Percentiles rank a stretch among this genome's conserved stretches.
Conservation (phyloP, 2,113 vertebrate genomes). For the Etheostoma cragini region DNA sequence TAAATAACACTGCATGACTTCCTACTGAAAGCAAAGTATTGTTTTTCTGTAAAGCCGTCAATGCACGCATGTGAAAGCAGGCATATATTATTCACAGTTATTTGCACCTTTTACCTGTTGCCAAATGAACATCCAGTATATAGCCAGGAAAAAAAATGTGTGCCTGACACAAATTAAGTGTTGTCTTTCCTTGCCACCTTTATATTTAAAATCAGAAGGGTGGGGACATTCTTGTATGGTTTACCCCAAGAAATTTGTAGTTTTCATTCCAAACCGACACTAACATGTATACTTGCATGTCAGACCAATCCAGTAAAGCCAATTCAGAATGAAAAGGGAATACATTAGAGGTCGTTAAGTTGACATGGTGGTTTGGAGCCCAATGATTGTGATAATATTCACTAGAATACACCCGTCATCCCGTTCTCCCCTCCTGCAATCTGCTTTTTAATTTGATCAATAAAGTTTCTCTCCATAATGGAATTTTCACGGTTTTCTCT, state of each 20-base stretch:
- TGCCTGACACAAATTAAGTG: background rate
- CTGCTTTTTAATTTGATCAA: conserved; percentile 76
- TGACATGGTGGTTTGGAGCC: conserved; percentile 35
- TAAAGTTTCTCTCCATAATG: conserved; percentile 79
- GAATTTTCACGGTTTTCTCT: conserved; percentile 67
- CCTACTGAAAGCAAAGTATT: conserved; percentile 43
- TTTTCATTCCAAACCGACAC: background rate
- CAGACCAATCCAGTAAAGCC: background rate
- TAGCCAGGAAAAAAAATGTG: conserved; percentile 18
- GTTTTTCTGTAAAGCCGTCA: conserved; percentile 52
- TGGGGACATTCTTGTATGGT: background rate
- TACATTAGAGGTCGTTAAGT: background rate
- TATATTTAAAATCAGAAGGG: conserved; percentile 12
- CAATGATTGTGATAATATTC: conserved; percentile 56
- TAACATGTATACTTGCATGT: background rate
- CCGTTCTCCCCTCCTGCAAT: conserved; percentile 43
- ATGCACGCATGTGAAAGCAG: conserved; percentile 33
- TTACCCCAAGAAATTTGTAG: background rate
- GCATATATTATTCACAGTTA: conserved; percentile 41
- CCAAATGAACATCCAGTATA: conserved; percentile 40
- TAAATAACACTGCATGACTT: conserved; percentile 65
- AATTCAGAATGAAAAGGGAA: conserved; percentile 10
- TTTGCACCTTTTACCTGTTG: conserved; percentile 51
- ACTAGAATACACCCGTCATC: conserved; percentile 53
- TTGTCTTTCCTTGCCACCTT: background rate